A percentile compares a stretch with the other conserved stretches of the same genome.
phyloP scores from a whole-genome alignment of 64 coral and sea anemone genomes.

The Orbicella faveolata region DNA sequence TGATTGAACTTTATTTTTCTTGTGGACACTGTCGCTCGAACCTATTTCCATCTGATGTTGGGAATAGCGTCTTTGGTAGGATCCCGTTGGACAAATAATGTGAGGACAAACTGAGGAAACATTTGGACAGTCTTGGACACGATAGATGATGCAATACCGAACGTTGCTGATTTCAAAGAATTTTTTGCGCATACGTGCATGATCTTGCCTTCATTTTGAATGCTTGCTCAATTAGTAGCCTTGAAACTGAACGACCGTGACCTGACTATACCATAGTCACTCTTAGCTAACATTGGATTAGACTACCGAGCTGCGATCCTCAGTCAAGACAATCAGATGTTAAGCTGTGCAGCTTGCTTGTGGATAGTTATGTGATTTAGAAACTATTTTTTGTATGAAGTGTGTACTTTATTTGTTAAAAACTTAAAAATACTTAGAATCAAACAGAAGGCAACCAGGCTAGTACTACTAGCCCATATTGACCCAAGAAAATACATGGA shows the following conservation, averaged over 20 bases:
- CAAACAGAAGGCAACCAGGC: no score
- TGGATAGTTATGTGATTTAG: background rate
- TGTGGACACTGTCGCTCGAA: background rate
- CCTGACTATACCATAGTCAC: background rate
- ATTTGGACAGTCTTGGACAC: background rate
- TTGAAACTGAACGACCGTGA: background rate
- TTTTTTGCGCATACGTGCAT: background rate
- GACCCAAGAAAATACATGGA: no score
- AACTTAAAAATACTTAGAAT: no score
- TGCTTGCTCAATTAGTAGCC: slow-evolving; percentile 16
- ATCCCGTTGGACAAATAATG: background rate
- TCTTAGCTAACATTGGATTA: background rate
- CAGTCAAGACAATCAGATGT: background rate
- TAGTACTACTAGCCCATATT: no score
- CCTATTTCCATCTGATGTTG: background rate
- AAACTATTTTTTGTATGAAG: background rate
- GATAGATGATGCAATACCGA: background rate
- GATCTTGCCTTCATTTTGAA: background rate
- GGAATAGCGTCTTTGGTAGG: background rate
- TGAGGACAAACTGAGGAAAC: background rate
- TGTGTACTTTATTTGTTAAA: no score
- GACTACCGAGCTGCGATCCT: background rate
- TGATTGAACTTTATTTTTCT: background rate
- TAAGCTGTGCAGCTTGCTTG: background rate
- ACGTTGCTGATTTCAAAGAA: background rate